Conservation (phyloP, 2,113 vertebrate genomes). For the Silurus meridionalis region DNA sequence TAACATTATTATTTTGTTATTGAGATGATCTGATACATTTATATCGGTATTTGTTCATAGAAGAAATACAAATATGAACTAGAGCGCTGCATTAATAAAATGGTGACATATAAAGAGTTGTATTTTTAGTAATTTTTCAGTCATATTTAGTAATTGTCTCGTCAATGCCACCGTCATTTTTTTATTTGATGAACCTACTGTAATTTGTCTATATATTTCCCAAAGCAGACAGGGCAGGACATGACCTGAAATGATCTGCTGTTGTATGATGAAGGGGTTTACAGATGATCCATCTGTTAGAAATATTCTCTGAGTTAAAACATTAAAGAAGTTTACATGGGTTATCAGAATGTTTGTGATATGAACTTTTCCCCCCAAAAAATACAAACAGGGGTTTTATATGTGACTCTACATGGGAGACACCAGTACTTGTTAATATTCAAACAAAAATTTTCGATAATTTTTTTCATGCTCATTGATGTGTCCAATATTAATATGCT, state of each 20-base stretch:
- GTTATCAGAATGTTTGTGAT: not conserved
- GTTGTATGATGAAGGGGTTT: not conserved
- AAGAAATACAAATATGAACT: not conserved
- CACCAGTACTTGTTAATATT: not conserved
- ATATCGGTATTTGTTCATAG: not conserved
- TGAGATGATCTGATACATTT: not conserved
- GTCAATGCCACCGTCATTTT: not conserved
- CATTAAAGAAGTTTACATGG: not conserved
- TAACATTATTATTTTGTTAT: not conserved
- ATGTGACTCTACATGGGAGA: not conserved
- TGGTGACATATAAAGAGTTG: not conserved
- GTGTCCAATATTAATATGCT: not conserved
- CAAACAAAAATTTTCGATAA: too few species aligned
- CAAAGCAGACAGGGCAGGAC: not conserved
- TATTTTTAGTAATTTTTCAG: not conserved
- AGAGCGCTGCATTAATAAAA: not conserved
- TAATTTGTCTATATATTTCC: not conserved
- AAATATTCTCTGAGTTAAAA: not conserved
- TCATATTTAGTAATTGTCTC: not conserved
- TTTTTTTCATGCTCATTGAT: not conserved
- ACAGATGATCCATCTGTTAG: not conserved
- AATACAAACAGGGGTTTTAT: not conserved
- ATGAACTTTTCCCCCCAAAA: not conserved
- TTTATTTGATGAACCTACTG: not conserved
- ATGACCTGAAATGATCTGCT: not conserved